These are phyloP conservation scores for Temnothorax curvispinosus DNA, from an alignment of 1,140 invertebrate genomes.

Conservation along the genomic window DNA sequence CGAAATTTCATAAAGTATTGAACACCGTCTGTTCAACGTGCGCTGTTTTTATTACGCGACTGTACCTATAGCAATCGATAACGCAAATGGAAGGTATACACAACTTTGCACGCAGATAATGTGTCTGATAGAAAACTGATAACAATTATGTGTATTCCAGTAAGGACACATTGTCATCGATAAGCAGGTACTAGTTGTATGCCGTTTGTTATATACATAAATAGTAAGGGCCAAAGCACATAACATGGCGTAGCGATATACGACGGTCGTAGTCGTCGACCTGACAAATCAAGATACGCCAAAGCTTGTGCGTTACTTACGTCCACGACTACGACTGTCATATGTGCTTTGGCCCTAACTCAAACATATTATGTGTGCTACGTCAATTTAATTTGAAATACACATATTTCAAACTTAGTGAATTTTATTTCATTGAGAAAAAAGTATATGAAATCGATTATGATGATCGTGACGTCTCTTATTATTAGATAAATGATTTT, in stretches of 20 bases:
- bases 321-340: no score
- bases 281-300: no score
- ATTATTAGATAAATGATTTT: neutral
- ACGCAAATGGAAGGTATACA: slow-evolving; percentile 28
- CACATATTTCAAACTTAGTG: neutral
- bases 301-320: no score
- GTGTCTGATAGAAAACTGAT: slow-evolving; percentile 21
- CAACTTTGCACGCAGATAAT: neutral
- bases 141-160: neutral
- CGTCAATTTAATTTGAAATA: neutral
- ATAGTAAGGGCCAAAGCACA: no score
- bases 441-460: neutral
- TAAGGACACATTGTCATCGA: neutral
- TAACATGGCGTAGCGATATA: no score
- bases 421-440: neutral
- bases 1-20: slow-evolving; percentile 61
- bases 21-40: slow-evolving; percentile 17
- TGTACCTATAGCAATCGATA: slow-evolving; percentile 45
- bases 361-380: neutral
- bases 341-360: no score
- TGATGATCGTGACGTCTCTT: neutral
- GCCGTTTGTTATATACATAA: neutral
- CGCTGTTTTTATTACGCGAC: slow-evolving; percentile 48
- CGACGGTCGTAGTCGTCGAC: no score
- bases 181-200: no score